These are phyloP conservation scores for Dermochelys coriacea DNA, from an alignment of 2,797 vertebrate species.

Conservation along the genomic window DNA sequence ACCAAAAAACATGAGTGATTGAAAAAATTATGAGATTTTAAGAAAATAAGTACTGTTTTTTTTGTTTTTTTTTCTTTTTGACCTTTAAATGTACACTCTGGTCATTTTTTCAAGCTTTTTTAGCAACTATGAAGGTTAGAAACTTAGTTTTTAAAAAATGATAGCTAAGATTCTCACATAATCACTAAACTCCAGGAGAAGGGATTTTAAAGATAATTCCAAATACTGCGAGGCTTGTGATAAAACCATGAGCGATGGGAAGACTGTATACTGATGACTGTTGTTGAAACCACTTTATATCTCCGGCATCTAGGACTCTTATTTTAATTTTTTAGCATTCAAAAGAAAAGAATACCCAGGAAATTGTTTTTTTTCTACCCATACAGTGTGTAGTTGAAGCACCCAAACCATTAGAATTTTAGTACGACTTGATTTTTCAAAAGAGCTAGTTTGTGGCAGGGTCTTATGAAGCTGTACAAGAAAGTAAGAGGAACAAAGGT, in stretches of 20 bases:
- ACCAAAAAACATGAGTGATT: too few relatives aligned
- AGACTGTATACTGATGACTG: neutral
- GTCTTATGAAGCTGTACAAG: too few relatives aligned
- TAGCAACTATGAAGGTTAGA: neutral
- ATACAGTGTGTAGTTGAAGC: neutral
- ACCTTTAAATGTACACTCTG: neutral
- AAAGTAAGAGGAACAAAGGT: too few relatives aligned
- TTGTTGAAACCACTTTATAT: neutral
- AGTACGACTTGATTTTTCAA: neutral
- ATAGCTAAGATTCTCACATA: neutral
- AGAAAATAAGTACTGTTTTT: neutral
- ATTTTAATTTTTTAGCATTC: too few relatives aligned
- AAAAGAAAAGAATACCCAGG: neutral
- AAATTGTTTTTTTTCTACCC: neutral
- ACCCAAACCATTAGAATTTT: neutral
- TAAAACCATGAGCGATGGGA: too few relatives aligned
- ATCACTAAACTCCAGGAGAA: neutral
- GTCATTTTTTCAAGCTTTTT: neutral
- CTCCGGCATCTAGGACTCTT: too few relatives aligned
- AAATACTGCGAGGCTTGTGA: too few relatives aligned
- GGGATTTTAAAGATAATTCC: conserved; percentile 3
- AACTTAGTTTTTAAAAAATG: neutral
- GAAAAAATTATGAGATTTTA: neutral
- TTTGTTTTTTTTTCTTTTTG: neutral
- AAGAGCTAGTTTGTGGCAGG: too few relatives aligned